phyloP scores from a whole-genome alignment of 2,113 vertebrate genomes.

The Hemiscyllium ocellatum region DNA sequence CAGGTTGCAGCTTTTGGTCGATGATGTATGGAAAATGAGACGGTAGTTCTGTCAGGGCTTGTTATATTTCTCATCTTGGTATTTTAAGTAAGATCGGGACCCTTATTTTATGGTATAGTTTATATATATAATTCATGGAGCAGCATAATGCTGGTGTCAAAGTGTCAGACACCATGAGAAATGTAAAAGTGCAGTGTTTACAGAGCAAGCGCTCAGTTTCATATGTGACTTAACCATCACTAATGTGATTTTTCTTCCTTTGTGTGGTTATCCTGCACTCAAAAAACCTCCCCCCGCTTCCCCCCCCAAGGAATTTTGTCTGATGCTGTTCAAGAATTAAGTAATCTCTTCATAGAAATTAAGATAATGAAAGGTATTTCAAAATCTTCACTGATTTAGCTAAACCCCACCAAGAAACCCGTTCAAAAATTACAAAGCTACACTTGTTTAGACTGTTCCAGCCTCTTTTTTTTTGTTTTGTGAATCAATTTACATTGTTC shows the following conservation, averaged over 20 bases:
- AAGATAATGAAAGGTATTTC: neutral
- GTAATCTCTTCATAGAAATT: neutral
- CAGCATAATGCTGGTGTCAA: conserved; percentile 67
- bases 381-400: neutral
- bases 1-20: conserved; percentile 50
- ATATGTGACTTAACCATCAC: conserved; percentile 43
- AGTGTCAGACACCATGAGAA: conserved; percentile 62
- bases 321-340: conserved; percentile 6
- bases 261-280: neutral
- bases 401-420: too few relatives aligned
- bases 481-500: conserved; percentile 18
- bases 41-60: conserved; percentile 52
- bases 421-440: neutral
- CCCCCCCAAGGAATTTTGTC: neutral
- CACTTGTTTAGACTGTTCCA: too few relatives aligned
- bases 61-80: conserved; percentile 59
- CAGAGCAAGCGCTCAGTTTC: conserved; percentile 53
- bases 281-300: neutral
- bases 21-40: conserved; percentile 48
- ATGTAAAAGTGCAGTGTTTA: conserved; percentile 68
- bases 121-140: conserved; percentile 72
- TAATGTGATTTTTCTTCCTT: conserved; percentile 38
- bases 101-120: conserved; percentile 54
- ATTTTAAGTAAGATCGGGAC: conserved; percentile 63
- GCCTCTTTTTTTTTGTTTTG: neutral